Conservation (phyloP, 2,797 vertebrate species). For the Spondyliosoma cantharus region DNA sequence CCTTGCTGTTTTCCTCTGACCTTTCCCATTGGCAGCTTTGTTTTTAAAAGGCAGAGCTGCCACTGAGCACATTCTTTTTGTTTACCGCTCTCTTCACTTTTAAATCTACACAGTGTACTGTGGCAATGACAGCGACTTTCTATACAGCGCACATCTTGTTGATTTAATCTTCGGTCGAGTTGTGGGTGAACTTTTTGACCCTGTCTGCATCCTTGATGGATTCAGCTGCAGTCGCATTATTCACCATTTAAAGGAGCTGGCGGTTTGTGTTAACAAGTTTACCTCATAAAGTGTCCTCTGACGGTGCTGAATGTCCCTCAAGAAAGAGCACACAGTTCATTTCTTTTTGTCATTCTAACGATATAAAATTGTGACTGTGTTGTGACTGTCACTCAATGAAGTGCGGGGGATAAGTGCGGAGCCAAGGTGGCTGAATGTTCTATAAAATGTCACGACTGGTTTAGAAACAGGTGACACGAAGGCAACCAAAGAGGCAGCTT, state of each 20-base stretch:
- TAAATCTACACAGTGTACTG: slow-evolving; percentile 1
- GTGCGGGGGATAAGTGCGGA: not conserved
- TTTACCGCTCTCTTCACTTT: not conserved
- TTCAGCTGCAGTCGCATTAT: slow-evolving; percentile 31
- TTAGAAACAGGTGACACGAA: not conserved
- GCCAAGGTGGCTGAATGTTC: not conserved
- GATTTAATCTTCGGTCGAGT: slow-evolving; percentile 30
- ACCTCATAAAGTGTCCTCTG: not conserved
- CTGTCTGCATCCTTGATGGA: slow-evolving; percentile 20
- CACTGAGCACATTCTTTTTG: slow-evolving; percentile 8
- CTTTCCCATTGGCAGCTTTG: not conserved
- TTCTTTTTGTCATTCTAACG: slow-evolving; percentile 2
- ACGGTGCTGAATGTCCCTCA: not conserved
- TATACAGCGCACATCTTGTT: slow-evolving; percentile 28
- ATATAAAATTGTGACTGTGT: not conserved
- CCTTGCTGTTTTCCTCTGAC: slow-evolving; percentile 13
- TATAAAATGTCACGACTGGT: not conserved
- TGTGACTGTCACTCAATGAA: not conserved
- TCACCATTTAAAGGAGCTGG: slow-evolving; percentile 35
- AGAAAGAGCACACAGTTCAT: not conserved
- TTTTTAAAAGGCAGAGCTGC: slow-evolving; percentile 4
- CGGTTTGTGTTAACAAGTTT: slow-evolving; percentile 29
- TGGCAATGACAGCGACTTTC: slow-evolving; percentile 14
- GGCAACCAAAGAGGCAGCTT: not conserved
- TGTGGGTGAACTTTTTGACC: slow-evolving; percentile 35